phyloP scores from a whole-genome alignment of 2,113 vertebrate species.

The Festucalex cinctus region DNA sequence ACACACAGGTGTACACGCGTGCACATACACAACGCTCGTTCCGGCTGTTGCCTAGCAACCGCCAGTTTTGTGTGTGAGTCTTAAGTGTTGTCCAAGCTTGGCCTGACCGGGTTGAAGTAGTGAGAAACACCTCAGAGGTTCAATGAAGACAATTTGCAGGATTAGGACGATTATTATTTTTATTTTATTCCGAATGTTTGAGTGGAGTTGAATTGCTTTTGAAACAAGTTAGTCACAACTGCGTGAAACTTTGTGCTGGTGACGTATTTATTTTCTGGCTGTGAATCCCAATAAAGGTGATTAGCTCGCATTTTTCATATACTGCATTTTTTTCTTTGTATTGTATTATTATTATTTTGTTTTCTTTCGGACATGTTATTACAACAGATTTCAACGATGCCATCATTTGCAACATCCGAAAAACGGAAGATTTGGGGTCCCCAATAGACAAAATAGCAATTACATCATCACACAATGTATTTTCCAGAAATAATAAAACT shows the following conservation, averaged over 20 bases:
- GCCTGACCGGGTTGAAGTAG: constrained; percentile 8
- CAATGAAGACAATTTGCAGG: not conserved
- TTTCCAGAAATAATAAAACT: not conserved
- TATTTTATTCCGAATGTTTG: not conserved
- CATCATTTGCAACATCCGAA: too few relatives aligned
- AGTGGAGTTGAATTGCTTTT: not conserved
- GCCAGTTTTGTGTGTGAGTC: not conserved
- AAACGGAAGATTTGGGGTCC: too few relatives aligned
- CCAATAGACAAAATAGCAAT: too few relatives aligned
- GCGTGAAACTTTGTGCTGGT: not conserved
- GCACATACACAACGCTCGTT: constrained; percentile 57
- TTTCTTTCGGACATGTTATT: too few relatives aligned
- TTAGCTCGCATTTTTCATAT: too few relatives aligned
- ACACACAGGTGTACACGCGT: constrained; percentile 20
- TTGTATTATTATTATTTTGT: too few relatives aligned
- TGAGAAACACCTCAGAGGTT: not conserved
- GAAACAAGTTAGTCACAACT: not conserved
- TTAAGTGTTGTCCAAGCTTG: constrained; percentile 65
- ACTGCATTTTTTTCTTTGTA: too few relatives aligned
- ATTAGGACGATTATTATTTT: not conserved
- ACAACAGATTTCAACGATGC: too few relatives aligned
- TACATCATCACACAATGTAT: too few relatives aligned
- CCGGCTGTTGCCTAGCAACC: constrained; percentile 80
- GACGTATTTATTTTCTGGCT: not conserved
- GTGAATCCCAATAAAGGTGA: not conserved